Percentiles rank a stretch among this genome's conserved stretches.
These are phyloP conservation scores for Fulmarus glacialis DNA, from an alignment of 2,113 vertebrate genomes.

Conservation along the genomic window DNA sequence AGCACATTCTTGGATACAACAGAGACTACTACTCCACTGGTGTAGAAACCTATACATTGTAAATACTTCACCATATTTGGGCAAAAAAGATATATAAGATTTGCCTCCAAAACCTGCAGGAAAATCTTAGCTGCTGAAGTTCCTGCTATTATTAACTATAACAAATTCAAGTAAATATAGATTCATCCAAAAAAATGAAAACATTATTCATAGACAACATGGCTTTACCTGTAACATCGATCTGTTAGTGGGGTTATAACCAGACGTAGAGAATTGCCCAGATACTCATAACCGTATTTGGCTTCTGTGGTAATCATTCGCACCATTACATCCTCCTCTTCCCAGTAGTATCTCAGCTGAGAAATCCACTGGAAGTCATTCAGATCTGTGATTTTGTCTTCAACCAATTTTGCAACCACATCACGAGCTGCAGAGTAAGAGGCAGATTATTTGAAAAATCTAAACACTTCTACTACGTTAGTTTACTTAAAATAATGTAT, in stretches of 20 bases:
- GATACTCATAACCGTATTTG: constrained; percentile 92
- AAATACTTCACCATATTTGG: neutral
- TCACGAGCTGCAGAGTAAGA: constrained; percentile 81
- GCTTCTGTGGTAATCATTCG: constrained; percentile 90
- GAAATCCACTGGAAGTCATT: constrained; percentile 94
- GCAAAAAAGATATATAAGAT: neutral
- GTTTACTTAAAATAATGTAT: neutral
- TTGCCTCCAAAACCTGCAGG: neutral
- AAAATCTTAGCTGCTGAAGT: neutral
- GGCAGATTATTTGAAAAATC: neutral
- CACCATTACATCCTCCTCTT: constrained; percentile 79
- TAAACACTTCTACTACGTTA: neutral
- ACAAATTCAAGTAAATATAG: neutral
- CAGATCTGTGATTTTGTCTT: constrained; percentile 79
- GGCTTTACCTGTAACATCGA: constrained; percentile 88
- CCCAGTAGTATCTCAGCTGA: constrained; percentile 93
- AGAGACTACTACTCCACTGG: neutral
- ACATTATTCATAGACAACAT: neutral
- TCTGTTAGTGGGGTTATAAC: constrained; percentile 95
- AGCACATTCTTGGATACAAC: neutral
- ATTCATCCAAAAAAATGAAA: neutral
- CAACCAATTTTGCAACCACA: constrained; percentile 85
- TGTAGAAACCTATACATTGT: neutral
- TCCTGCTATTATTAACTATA: neutral
- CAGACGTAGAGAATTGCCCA: constrained; percentile 89